Evolutionary conservation across 2,797 vertebrate species (phyloP).

Genomic region (Centroberyx gerrardi): DNA sequence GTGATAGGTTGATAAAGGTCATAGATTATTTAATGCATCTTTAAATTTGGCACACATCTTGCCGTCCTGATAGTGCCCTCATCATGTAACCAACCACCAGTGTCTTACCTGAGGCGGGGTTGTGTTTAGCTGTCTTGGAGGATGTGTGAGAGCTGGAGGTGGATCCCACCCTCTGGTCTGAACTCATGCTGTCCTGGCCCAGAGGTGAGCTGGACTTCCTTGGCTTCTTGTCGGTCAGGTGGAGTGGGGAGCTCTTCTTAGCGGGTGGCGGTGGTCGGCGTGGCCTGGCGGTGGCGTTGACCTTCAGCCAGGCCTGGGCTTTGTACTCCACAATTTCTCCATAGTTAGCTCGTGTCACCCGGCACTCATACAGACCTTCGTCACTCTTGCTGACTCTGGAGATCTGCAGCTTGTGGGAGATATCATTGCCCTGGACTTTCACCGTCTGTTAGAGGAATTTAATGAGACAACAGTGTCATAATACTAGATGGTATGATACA

Average conservation of each 20-base stretch:
- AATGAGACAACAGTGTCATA: conserved; percentile 49
- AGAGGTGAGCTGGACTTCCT: conserved; percentile 88
- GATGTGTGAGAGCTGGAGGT: conserved; percentile 91
- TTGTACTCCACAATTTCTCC: conserved; percentile 96
- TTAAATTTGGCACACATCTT: too few species aligned
- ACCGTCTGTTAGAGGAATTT: conserved; percentile 90
- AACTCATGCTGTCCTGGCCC: conserved; percentile 87
- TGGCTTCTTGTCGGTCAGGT: conserved; percentile 94
- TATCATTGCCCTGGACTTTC: conserved; percentile 97
- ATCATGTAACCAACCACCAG: conserved; percentile 5
- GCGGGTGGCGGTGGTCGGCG: conserved; percentile 84
- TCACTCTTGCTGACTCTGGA: conserved; percentile 94
- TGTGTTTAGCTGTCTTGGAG: conserved; percentile 93
- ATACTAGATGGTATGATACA: not conserved
- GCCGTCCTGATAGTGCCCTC: not conserved
- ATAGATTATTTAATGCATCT: too few species aligned
- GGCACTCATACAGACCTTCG: conserved; percentile 94
- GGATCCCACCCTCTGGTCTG: conserved; percentile 88
- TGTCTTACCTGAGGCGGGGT: conserved; percentile 93
- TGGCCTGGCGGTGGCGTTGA: conserved; percentile 89
- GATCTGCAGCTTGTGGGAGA: conserved; percentile 97
- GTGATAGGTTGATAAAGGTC: too few species aligned
- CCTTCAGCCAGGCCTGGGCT: conserved; percentile 93
- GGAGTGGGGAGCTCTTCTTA: conserved; percentile 94
- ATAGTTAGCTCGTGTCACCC: conserved; percentile 95